phyloP scores from a whole-genome alignment of 2,113 vertebrate genomes.

The Spheniscus mendiculus region DNA sequence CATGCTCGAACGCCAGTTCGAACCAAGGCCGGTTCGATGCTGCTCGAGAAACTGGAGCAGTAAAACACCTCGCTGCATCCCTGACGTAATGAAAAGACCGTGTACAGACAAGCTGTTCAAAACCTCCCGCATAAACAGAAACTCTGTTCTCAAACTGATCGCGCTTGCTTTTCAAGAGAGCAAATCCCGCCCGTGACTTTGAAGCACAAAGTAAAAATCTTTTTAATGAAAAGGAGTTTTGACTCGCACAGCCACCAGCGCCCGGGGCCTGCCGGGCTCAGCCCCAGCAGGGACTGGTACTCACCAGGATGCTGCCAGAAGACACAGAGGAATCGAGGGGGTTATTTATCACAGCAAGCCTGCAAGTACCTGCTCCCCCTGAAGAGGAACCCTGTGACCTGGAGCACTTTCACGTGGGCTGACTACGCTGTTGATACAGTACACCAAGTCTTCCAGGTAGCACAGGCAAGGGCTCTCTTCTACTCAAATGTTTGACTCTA shows the following conservation, averaged over 20 bases:
- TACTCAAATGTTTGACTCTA: background rate
- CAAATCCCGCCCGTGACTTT: background rate
- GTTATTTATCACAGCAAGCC: background rate
- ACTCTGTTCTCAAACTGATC: background rate
- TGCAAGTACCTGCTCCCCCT: background rate
- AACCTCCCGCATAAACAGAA: background rate
- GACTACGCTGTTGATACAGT: fast-evolving
- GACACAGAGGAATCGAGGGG: background rate
- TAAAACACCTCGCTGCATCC: background rate
- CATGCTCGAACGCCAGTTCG: fast-evolving
- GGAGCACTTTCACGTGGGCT: background rate
- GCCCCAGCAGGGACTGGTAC: background rate
- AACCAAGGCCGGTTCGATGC: background rate
- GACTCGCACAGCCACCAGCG: background rate
- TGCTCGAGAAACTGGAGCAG: background rate
- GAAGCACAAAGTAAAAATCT: background rate
- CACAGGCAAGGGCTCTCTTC: background rate
- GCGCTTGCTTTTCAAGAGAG: background rate
- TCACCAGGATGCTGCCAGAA: background rate
- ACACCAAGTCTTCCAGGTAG: fast-evolving
- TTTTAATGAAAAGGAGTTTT: background rate
- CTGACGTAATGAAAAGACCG: background rate
- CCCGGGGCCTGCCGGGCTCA: background rate
- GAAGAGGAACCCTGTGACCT: background rate
- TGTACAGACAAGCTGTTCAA: background rate